Conservation (phyloP, 2,888 invertebrate genomes). For the Eumerus sabulonum region DNA sequence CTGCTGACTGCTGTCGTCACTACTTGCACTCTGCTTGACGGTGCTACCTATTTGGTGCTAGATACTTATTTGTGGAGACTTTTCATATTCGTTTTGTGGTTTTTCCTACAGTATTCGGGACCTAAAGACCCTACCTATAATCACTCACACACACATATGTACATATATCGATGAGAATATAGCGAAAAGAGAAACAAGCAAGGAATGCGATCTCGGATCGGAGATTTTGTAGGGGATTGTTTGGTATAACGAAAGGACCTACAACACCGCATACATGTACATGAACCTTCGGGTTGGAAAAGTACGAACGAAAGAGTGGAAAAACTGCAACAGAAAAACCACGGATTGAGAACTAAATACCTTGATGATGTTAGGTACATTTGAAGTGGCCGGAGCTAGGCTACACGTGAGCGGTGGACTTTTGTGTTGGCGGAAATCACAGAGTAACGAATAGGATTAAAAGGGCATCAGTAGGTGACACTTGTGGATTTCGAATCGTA, state of each 20-base stretch:
- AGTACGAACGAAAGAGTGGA: conserved; percentile 4
- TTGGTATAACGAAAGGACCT: conserved; percentile 46
- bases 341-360: conserved; percentile 48
- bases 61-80: conserved; percentile 55
- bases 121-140: conserved; percentile 55
- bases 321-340: conserved; percentile 12
- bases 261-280: conserved; percentile 13
- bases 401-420: conserved; percentile 59
- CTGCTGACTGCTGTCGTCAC: conserved; percentile 10
- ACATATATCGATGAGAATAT: conserved; percentile 2
- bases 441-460: conserved; percentile 52
- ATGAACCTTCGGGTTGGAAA: conserved; percentile 12
- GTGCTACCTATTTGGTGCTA: conserved; percentile 33
- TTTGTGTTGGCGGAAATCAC: conserved; percentile 11
- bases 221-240: conserved; percentile 51
- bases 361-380: conserved; percentile 49
- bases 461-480: conserved; percentile 30
- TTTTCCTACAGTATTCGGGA: conserved; percentile 52
- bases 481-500: conserved; percentile 8
- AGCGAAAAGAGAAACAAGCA: conserved; percentile 22
- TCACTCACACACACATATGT: conserved; percentile 14
- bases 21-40: conserved; percentile 47
- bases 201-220: conserved; percentile 63
- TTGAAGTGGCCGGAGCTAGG: conserved; percentile 23
- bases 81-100: conserved; percentile 18